Conservation (phyloP, 1,140 invertebrate genomes). For the Drosophila elegans region DNA sequence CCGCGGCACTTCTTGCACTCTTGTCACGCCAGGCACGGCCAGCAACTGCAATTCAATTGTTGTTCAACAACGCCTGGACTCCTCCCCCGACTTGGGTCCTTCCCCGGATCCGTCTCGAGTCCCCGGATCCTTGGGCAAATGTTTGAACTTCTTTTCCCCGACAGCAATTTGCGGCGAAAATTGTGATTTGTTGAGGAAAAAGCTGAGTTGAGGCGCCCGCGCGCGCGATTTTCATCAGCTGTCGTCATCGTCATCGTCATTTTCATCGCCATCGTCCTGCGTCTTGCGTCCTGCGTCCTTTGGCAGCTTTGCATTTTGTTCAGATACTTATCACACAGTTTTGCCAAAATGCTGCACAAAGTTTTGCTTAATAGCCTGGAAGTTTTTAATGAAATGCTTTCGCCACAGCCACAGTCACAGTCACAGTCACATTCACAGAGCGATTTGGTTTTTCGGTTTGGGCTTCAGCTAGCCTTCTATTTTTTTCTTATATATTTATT, state of each 20-base stretch:
- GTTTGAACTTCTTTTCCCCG: constrained; percentile 77
- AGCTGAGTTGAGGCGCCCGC: constrained; percentile 33
- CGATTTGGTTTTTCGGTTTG: constrained; percentile 32
- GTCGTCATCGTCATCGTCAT: constrained; percentile 53
- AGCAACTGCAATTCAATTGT: constrained; percentile 82
- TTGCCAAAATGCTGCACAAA: constrained; percentile 82
- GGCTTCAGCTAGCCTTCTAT: constrained; percentile 17
- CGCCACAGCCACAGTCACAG: constrained; percentile 46
- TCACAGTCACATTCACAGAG: constrained; percentile 24
- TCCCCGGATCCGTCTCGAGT: background rate
- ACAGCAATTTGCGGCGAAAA: constrained; percentile 82
- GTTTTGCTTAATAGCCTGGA: constrained; percentile 83
- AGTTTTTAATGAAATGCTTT: constrained; percentile 83
- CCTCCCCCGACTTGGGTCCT: background rate
- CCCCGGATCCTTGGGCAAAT: constrained; percentile 52
- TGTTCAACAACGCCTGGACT: constrained; percentile 48
- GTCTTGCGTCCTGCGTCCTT: constrained; percentile 57
- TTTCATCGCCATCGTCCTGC: constrained; percentile 5
- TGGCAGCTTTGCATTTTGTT: constrained; percentile 82
- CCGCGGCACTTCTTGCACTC: constrained; percentile 54
- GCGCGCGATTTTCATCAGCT: constrained; percentile 77
- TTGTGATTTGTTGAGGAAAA: constrained; percentile 76
- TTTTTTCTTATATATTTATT: constrained; percentile 4
- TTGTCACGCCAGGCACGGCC: constrained; percentile 79
- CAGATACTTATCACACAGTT: constrained; percentile 83